phyloP scores from a whole-genome alignment of 2,888 invertebrate species.

The Coelopa pilipes region DNA sequence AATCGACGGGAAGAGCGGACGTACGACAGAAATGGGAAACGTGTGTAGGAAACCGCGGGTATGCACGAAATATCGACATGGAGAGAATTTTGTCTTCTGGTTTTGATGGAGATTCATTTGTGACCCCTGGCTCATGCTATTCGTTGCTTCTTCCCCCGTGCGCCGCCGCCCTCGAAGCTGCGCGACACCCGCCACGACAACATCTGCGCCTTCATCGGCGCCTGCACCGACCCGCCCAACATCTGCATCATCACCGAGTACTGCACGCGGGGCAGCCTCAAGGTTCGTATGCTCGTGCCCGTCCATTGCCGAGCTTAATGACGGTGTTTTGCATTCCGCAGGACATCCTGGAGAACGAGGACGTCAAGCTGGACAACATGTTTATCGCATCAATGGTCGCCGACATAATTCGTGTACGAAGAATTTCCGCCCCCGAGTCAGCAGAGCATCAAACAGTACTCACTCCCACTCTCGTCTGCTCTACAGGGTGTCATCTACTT shows the following conservation, averaged over 20 bases:
- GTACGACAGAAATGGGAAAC: neutral
- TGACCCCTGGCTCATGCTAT: neutral
- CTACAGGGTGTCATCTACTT: constrained; percentile 88
- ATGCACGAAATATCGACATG: neutral
- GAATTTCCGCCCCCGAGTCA: neutral
- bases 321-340: constrained; percentile 54
- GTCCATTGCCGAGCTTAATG: too few relatives aligned
- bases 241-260: constrained; percentile 91
- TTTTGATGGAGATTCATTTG: neutral
- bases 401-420: constrained; percentile 90
- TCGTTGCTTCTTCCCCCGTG: neutral
- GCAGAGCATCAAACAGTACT: constrained; percentile 3
- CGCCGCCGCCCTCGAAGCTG: constrained; percentile 77
- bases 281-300: constrained; percentile 70
- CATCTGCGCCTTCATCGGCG: constrained; percentile 90
- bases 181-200: constrained; percentile 91
- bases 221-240: constrained; percentile 90
- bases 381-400: constrained; percentile 95
- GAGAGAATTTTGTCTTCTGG: neutral
- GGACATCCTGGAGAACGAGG: constrained; percentile 95
- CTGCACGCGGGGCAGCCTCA: constrained; percentile 89
- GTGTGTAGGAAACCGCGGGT: neutral
- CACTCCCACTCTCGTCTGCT: constrained; percentile 32
- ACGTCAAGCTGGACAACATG: constrained; percentile 95
- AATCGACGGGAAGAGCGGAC: neutral